These are phyloP conservation scores for Piscicola geometra DNA, from an alignment of 2,888 invertebrate species.

Conservation along the genomic window DNA sequence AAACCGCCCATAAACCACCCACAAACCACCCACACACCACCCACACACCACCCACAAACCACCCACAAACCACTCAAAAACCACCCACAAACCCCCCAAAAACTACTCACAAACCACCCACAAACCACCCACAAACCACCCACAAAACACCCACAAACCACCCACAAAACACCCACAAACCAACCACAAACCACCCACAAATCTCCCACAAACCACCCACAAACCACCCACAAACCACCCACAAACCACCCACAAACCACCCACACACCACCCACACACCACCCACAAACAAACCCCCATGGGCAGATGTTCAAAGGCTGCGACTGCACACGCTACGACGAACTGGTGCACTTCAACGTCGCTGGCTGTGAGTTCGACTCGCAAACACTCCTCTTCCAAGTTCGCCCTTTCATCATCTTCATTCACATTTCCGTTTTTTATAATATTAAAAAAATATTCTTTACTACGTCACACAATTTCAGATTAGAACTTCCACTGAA, in stretches of 20 bases:
- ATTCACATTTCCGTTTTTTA: too few species aligned
- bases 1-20: too few species aligned
- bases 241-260: slow-evolving; percentile 6
- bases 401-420: too few species aligned
- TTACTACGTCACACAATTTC: too few species aligned
- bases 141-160: not conserved
- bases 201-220: not conserved
- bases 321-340: slow-evolving; percentile 71
- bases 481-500: too few species aligned
- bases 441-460: too few species aligned
- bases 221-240: not conserved
- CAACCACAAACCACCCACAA: too few species aligned
- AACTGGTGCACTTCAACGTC: slow-evolving; percentile 67
- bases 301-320: slow-evolving; percentile 65
- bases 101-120: not conserved
- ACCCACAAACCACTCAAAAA: too few species aligned
- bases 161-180: not conserved
- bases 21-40: too few species aligned
- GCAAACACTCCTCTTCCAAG: slow-evolving; percentile 65
- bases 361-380: slow-evolving; percentile 63
- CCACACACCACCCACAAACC: too few species aligned
- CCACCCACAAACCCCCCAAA: not conserved
- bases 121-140: not conserved
- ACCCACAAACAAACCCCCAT: not conserved
- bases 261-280: not conserved